These are phyloP conservation scores for Sinelater perroti DNA, from an alignment of 2,888 invertebrate species.

Conservation along the genomic window DNA sequence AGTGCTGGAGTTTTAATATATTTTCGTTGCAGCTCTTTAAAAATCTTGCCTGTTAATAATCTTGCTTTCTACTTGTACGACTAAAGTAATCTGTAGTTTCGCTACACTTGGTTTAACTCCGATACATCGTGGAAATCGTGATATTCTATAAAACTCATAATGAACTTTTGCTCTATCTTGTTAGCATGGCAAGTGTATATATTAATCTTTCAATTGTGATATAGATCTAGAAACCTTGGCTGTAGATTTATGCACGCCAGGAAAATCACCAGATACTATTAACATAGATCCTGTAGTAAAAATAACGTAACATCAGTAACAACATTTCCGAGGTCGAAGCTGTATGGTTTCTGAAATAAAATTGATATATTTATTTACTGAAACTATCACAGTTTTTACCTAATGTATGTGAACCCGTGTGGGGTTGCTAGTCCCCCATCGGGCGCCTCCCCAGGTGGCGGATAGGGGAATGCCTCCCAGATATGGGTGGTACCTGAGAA, in stretches of 20 bases:
- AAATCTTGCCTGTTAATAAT: too few species aligned
- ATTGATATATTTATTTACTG: not conserved
- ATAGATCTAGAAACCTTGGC: not conserved
- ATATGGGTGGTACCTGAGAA: too few species aligned
- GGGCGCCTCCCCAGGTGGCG: too few species aligned
- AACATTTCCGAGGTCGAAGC: not conserved
- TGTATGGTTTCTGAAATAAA: slow-evolving; percentile 4
- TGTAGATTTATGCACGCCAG: not conserved
- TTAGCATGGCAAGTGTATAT: not conserved
- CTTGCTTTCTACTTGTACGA: too few species aligned
- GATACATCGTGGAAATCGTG: not conserved
- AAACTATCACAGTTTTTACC: not conserved
- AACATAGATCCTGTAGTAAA: not conserved
- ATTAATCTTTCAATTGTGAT: not conserved
- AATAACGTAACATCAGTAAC: not conserved
- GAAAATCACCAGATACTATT: not conserved
- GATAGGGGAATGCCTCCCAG: too few species aligned
- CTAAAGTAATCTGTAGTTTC: too few species aligned
- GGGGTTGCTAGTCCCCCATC: too few species aligned
- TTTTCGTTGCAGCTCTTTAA: too few species aligned
- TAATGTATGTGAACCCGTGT: too few species aligned
- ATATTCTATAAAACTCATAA: not conserved
- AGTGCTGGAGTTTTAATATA: too few species aligned
- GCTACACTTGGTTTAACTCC: too few species aligned
- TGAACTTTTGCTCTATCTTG: not conserved